Conservation (phyloP, 2,888 invertebrate genomes). For the Noctuana brunneofusca region DNA sequence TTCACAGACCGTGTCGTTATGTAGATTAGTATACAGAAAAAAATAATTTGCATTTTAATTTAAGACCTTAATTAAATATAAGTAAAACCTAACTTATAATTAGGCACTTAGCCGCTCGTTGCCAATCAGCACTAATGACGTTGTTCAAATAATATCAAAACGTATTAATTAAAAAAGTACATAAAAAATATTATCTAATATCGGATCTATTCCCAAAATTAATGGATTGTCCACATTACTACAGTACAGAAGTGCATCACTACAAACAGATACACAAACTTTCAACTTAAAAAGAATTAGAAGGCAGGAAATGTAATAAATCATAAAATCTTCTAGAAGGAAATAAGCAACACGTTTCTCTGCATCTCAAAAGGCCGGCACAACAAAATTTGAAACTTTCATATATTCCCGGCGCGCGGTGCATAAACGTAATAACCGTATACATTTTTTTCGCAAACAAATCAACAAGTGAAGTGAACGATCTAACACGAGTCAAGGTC, state of each 20-base stretch:
- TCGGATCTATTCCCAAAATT: too few species aligned
- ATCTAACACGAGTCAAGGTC: constrained; percentile 32
- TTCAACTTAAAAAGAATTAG: background rate
- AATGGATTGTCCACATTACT: too few species aligned
- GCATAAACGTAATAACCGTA: constrained; percentile 2
- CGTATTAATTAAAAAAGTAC: background rate
- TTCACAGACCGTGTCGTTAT: constrained; percentile 14
- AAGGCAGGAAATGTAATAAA: background rate
- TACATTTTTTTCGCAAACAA: constrained; percentile 24
- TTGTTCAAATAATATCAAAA: background rate
- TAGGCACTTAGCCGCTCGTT: constrained; percentile 10
- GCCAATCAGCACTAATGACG: background rate
- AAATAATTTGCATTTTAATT: constrained; percentile 25
- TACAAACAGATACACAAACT: background rate
- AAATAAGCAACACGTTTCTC: background rate
- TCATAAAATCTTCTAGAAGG: background rate
- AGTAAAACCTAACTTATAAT: constrained; percentile 19
- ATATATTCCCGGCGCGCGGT: constrained; percentile 23
- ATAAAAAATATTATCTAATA: too few species aligned
- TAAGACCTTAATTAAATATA: constrained; percentile 19
- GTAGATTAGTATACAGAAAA: constrained; percentile 27
- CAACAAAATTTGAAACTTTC: constrained; percentile 19
- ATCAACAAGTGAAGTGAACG: constrained; percentile 31
- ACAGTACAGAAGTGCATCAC: too few species aligned
- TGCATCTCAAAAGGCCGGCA: constrained; percentile 6